A percentile compares a stretch with the other conserved stretches of the same genome.
phyloP scores from a whole-genome alignment of 2,888 invertebrate species.

The Melitaea athalia region DNA sequence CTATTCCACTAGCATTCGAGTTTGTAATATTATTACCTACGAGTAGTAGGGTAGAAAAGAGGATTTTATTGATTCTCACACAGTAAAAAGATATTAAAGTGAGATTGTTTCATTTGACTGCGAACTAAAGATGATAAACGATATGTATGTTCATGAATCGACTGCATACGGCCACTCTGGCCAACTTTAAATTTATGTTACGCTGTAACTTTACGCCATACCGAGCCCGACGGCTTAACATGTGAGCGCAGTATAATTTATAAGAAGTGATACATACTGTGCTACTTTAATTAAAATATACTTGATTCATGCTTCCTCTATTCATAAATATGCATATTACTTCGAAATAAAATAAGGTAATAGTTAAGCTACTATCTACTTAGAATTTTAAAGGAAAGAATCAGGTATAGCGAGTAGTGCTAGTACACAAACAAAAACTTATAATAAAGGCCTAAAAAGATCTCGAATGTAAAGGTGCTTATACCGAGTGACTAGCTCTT shows the following conservation, averaged over 20 bases:
- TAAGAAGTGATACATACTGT: slow-evolving; percentile 14
- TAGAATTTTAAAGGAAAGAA: too few species aligned
- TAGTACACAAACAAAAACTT: too few species aligned
- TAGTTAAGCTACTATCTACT: neutral
- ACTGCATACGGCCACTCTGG: slow-evolving; percentile 19
- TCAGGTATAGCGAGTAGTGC: too few species aligned
- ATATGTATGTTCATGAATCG: slow-evolving; percentile 13
- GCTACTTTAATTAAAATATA: slow-evolving; percentile 18
- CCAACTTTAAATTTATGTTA: slow-evolving; percentile 34
- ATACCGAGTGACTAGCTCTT: too few species aligned
- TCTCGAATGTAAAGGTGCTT: too few species aligned
- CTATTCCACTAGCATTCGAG: too few species aligned
- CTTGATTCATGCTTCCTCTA: neutral
- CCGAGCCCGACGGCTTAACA: slow-evolving; percentile 31
- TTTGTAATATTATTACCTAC: too few species aligned
- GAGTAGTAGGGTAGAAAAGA: too few species aligned
- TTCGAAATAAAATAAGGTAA: too few species aligned
- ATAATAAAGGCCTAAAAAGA: too few species aligned
- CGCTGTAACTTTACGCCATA: slow-evolving; percentile 34
- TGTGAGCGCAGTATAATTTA: slow-evolving; percentile 30
- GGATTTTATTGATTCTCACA: too few species aligned
- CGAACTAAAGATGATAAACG: slow-evolving; percentile 16
- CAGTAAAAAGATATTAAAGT: neutral
- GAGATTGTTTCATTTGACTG: slow-evolving; percentile 5
- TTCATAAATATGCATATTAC: neutral